Evolutionary conservation across 2,888 invertebrate species (phyloP), one percentile per base, ranked within the genome.

Genomic region (Linnaemya tessellans): DNA sequence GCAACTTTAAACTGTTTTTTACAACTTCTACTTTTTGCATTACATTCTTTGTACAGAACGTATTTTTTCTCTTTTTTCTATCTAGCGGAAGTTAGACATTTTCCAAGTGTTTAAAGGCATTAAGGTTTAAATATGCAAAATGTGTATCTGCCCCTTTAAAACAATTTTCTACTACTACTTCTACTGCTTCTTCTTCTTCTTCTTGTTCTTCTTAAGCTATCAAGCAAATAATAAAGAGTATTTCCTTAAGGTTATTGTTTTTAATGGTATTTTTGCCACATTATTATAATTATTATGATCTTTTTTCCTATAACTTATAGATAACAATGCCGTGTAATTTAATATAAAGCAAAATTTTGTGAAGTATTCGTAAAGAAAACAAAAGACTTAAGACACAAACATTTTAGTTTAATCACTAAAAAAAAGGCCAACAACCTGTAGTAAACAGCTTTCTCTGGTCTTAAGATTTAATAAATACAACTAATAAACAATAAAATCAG

Each of bases 41-140:
- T 60, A 25, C 3, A 25, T 58, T 58, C 18, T 74, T 70, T 58
- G 35, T 70, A 13, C 25, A 62, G 25, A 62, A 11, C 41, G 46
- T 64, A 41, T 43, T 38, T 58, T 38, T 1, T 30, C 41, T 25
- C 60, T 74, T 10, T 68, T 11, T 25, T 30, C 71, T 71, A n/a
- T 0, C 15, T 79, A 68, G 86, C 86, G 86, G 86, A 86, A 86
- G 84, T 86, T 65, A 65, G 77, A 86, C 73, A 80, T 86, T 86
- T 86, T 86, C 84, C 86, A 80, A 84, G 77, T 80, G 83, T 73
- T 86, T 77, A 80, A 75, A 83, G 83, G 80, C 83, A 80, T 77
- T 80, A 77, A 30, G 30, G 41, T 67, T 62, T 58, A 84, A 73
- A 67, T 84, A 84, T 81, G 84, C 84, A 84, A 84, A 84, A 84